Base-by-base conservation (phyloP, 2,113 vertebrate genomes). In the Setophaga kirtlandii region DNA sequence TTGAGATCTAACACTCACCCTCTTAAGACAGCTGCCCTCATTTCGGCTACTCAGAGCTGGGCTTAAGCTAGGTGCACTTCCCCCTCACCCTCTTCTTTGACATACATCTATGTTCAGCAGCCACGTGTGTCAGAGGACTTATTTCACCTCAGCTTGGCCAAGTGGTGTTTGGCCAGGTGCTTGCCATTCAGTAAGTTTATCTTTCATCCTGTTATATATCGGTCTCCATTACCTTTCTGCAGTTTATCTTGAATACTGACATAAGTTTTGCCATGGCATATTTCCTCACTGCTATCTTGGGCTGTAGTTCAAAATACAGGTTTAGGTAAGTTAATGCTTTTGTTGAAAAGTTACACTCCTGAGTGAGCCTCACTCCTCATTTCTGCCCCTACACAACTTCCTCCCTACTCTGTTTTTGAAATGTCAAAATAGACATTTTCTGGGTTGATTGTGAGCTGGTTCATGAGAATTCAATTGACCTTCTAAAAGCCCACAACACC, bases 21-120 rank as follows among this genome's bases (percentile, higher is more conserved):
- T 91, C 93, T 47, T 78, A 93, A 95, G 93, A 74, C 33, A 87
- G 80, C 81, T 93, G 74, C 77, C 49, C 60, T 93, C 33, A 47
- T 94, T 84, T 87, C 2, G 11, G 47, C 60, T 86, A 19, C 63
- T 88, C 20, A 53, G 59, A 83, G 37, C 55, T 83, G 42, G 17
- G 20, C 76, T 91, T 82, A 60, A 68, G 16, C 18, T 67, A 30
- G 35, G 30, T 44, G 56, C 41, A 16, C 89, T 91, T 96, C 15
- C 12, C 14, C 11, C 39, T 63, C 11, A 1, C 39, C 67, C 41
- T 52, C 47, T 33, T 68, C 27, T 87, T 90, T 83, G 62, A 90
- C 53, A 25, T 67, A 24, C 3, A 68, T 35, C 31, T 70, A 2
- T 6, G 8, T 49, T 33, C 49, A 67, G 30, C 62, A 83, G 62